Evolutionary conservation across 2,888 invertebrate species (phyloP), one percentile per base, ranked within the genome.

Genomic region (Galeopsomyia nigrocyanea): DNA sequence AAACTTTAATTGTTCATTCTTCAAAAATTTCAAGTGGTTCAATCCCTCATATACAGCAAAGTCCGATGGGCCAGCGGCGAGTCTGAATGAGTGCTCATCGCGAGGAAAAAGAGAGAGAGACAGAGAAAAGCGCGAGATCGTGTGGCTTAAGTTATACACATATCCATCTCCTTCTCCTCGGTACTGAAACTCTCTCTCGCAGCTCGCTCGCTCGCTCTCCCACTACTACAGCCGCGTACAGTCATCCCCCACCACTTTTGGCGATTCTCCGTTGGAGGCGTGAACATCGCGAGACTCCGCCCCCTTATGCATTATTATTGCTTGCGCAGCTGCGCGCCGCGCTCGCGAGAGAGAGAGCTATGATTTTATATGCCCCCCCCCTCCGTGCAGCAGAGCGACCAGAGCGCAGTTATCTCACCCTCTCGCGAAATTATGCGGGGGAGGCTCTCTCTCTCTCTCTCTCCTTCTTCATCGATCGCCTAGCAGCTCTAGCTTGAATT

Each of bases 301-400:
- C 85, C 80, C 82, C 85, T 86, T 86, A 86, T 85, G 85, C 86
- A 85, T 86, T 86, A 86, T 86, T 85, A 86, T 86, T 83, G 57
- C 67, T n/a, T 56, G 60, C 51, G 56, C 31, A 47, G 56, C 56
- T 17, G 19, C 16, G 19, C 16, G 49, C 14, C 50, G 46, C 63
- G n/a, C n/a, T n/a, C 46, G 22, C 39, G 31, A 21, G 50, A 1
- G 53, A 53, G 53, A 19, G 55, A 49, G 53, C 71, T 86, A 86
- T 86, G 84, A 85, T 84, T 84, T 84, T 84, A 83, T 83, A 82
- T 82, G 83, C 82, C 80, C 79, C 77, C 65, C 7, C 31, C 14
- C 57, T 26, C 10, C 17, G 31, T 13, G 22, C 55, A n/a, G n/a
- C n/a, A n/a, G 76, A 79, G 73, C 75, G 79, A 75, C 47, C 19